A percentile compares a stretch with the other conserved stretches of the same genome.
Evolutionary conservation across 2,113 vertebrate species (phyloP).

Genomic region (Oryzias melastigma): DNA sequence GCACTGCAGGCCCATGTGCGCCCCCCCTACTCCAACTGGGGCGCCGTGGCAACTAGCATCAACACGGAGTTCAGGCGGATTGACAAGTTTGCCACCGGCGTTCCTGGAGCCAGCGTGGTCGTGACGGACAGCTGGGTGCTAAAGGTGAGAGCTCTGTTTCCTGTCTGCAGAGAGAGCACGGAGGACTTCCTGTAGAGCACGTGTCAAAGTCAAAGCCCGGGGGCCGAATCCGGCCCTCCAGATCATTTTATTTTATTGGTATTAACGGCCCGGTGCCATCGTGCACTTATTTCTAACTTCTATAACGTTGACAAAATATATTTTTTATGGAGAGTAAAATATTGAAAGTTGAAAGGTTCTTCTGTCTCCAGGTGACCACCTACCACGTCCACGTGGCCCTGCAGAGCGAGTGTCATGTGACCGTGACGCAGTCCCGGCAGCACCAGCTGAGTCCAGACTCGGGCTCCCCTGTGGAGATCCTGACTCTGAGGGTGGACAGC

Average conservation of each 20-base stretch:
- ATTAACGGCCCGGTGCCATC: no score
- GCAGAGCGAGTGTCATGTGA: slow-evolving; percentile 87
- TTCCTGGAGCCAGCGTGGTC: slow-evolving; percentile 84
- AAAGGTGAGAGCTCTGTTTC: slow-evolving; percentile 37
- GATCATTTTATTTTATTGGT: no score
- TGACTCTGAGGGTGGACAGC: slow-evolving; percentile 86
- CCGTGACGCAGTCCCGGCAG: slow-evolving; percentile 84
- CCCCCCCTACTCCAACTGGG: slow-evolving; percentile 79
- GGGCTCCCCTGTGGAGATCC: slow-evolving; percentile 84
- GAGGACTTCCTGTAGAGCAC: no score
- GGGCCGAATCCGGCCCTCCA: no score
- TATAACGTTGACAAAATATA: no score
- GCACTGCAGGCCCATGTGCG: slow-evolving; percentile 75
- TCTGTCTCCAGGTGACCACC: slow-evolving; percentile 80
- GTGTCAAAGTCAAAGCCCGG: no score
- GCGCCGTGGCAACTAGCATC: slow-evolving; percentile 83
- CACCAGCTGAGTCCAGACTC: slow-evolving; percentile 87
- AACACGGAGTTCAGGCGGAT: slow-evolving; percentile 90
- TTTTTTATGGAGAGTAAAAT: no score
- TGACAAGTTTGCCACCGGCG: slow-evolving; percentile 91
- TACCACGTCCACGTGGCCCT: slow-evolving; percentile 84
- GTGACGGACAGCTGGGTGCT: slow-evolving; percentile 92
- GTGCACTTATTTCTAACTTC: no score
- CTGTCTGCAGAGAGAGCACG: not conserved
- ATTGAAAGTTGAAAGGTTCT: no score